These are phyloP conservation scores for Aldabrachelys gigantea DNA, from an alignment of 2,113 vertebrate genomes.

Conservation along the genomic window DNA sequence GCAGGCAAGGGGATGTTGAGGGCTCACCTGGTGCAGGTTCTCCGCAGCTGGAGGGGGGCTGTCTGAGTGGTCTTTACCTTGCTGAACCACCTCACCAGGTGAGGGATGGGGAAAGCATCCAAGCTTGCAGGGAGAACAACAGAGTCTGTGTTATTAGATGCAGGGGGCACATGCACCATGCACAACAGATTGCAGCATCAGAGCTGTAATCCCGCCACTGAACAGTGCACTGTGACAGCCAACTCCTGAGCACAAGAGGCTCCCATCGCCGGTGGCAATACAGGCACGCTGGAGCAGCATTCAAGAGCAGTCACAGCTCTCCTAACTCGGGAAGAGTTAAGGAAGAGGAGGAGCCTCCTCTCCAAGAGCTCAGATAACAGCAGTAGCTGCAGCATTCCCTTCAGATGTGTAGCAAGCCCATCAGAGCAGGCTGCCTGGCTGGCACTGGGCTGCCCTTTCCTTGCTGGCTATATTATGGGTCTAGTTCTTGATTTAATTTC, in stretches of 20 bases:
- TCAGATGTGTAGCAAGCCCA: neutral
- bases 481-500: neutral
- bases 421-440: neutral
- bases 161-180: neutral
- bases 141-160: neutral
- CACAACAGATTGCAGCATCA: neutral
- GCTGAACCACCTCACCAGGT: neutral
- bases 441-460: neutral
- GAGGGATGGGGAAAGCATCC: neutral
- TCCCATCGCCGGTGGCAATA: neutral
- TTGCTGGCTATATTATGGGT: neutral
- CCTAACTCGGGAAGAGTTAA: conserved; percentile 36
- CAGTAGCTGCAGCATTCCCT: neutral
- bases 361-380: neutral
- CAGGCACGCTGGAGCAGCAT: neutral
- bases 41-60: neutral
- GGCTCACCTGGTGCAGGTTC: neutral
- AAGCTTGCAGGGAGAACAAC: neutral
- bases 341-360: conserved; percentile 22
- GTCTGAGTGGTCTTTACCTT: neutral
- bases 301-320: neutral
- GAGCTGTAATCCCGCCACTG: neutral
- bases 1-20: neutral
- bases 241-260: neutral
- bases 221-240: neutral